phyloP scores from a whole-genome alignment of 2,888 invertebrate genomes.

The Omphaloscelis lunosa region DNA sequence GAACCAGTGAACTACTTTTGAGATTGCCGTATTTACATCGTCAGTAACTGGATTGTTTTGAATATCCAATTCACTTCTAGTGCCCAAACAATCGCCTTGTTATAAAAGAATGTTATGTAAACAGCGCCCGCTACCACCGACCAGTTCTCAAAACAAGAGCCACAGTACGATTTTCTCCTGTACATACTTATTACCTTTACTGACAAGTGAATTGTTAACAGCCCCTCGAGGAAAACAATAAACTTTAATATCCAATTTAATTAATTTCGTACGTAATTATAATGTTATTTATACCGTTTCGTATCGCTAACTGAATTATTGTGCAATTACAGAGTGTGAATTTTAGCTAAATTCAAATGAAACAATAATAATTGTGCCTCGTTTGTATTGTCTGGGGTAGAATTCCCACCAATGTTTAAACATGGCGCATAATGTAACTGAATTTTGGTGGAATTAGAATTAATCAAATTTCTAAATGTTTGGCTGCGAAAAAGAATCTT shows the following conservation, averaged over 20 bases:
- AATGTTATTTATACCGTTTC: constrained; percentile 27
- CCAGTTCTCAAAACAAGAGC: constrained; percentile 76
- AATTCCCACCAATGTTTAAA: constrained; percentile 26
- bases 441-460: constrained; percentile 39
- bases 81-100: constrained; percentile 82
- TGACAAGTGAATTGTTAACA: constrained; percentile 52
- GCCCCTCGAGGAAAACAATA: constrained; percentile 39
- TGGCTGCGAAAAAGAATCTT: not conserved
- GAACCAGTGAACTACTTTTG: too few species aligned
- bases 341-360: constrained; percentile 19
- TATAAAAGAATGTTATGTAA: constrained; percentile 82
- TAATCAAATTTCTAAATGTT: constrained; percentile 40
- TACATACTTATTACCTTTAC: constrained; percentile 52
- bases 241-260: constrained; percentile 36
- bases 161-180: constrained; percentile 70
- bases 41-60: too few species aligned
- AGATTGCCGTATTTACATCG: too few species aligned
- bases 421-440: constrained; percentile 16
- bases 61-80: constrained; percentile 73
- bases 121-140: constrained; percentile 72
- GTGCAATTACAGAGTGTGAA: constrained; percentile 46
- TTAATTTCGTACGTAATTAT: constrained; percentile 35
- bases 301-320: constrained; percentile 33
- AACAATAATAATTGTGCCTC: constrained; percentile 15
- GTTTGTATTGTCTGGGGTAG: constrained; percentile 29